Percentiles rank a stretch among this genome's conserved stretches.
Conservation (phyloP, 2,113 vertebrate genomes). For the Pedetes capensis region DNA sequence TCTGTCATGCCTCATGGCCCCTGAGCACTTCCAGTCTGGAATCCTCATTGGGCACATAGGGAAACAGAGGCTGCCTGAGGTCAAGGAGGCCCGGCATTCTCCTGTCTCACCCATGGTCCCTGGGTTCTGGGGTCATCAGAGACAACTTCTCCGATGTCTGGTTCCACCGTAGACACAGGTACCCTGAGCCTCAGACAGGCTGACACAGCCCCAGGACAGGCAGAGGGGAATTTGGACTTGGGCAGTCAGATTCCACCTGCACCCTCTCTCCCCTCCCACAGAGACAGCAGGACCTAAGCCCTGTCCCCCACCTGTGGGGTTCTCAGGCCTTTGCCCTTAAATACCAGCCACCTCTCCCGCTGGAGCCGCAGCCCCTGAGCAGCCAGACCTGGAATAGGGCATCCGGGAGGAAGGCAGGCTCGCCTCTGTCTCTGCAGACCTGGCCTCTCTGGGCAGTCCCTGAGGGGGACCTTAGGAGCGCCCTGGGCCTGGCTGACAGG, state of each 20-base stretch:
- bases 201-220: background rate
- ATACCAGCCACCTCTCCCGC: background rate
- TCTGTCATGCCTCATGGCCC: background rate
- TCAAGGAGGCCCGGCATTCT: background rate
- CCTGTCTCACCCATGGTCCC: background rate
- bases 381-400: background rate
- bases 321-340: background rate
- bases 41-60: background rate
- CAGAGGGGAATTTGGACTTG: background rate
- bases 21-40: background rate
- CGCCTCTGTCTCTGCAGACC: background rate
- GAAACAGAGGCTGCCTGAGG: background rate
- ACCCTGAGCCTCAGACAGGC: background rate
- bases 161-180: background rate
- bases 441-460: rapidly evolving
- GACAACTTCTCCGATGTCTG: background rate
- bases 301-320: background rate
- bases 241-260: background rate
- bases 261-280: background rate
- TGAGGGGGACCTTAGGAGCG: background rate
- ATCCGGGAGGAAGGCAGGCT: background rate
- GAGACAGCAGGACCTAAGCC: background rate
- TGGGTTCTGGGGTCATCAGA: background rate
- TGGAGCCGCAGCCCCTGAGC: background rate
- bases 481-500: background rate